Percentiles rank a stretch among this genome's conserved stretches.
Conservation (phyloP, 2,113 vertebrate species). For the Electrona antarctica region DNA sequence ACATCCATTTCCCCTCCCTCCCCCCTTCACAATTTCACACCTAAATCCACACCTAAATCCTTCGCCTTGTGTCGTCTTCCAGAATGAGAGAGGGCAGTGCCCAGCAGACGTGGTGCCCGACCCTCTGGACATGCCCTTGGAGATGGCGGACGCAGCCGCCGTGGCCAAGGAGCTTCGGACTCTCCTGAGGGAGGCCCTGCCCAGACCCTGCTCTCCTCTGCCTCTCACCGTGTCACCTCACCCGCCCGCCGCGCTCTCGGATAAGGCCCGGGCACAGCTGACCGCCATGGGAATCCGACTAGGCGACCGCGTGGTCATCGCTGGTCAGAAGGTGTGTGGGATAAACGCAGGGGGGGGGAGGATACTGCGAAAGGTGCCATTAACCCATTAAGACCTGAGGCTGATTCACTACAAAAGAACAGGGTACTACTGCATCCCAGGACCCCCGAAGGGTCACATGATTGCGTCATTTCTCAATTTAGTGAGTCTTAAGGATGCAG, state of each 20-base stretch:
- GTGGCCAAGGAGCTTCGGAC: slow-evolving; percentile 89
- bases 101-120: slow-evolving; percentile 93
- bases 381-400: too few species aligned
- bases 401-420: too few species aligned
- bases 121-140: slow-evolving; percentile 91
- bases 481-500: too few species aligned
- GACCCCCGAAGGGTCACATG: too few species aligned
- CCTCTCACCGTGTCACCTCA: slow-evolving; percentile 75
- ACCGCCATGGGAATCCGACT: slow-evolving; percentile 84
- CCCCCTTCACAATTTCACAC: not conserved
- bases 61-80: not conserved
- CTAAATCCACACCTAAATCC: too few species aligned
- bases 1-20: slow-evolving; percentile 6
- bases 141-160: slow-evolving; percentile 92
- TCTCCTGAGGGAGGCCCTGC: slow-evolving; percentile 84
- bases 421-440: too few species aligned
- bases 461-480: too few species aligned
- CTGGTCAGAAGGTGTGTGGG: slow-evolving; percentile 91
- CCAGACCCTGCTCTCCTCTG: slow-evolving; percentile 77
- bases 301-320: slow-evolving; percentile 93
- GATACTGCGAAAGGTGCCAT: too few species aligned
- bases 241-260: slow-evolving; percentile 69
- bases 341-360: too few species aligned
- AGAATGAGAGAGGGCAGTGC: slow-evolving; percentile 93
- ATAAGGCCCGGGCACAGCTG: slow-evolving; percentile 81